A percentile compares a stretch with the other conserved stretches of the same genome.
phyloP scores from a whole-genome alignment of 23 tunicate genomes.

The Halocynthia roretzi region DNA sequence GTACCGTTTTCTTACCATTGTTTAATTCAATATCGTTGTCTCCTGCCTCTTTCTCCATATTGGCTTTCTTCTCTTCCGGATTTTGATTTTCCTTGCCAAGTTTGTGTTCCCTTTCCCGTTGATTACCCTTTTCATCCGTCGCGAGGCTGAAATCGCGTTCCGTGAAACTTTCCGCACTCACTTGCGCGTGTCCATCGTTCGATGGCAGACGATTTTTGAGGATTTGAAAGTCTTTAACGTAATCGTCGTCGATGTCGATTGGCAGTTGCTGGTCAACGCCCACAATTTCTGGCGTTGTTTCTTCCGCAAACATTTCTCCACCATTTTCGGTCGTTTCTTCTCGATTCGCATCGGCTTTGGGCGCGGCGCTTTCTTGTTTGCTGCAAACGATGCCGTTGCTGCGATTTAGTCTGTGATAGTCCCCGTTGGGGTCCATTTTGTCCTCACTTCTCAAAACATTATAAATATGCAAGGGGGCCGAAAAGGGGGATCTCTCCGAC shows the following conservation, averaged over 20 bases:
- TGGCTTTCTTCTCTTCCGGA: no score
- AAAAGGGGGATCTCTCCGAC: background rate
- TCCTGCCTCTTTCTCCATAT: no score
- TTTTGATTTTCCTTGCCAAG: no score
- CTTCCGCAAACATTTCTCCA: background rate
- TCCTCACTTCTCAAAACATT: background rate
- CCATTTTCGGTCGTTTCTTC: background rate
- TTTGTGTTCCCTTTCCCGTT: no score
- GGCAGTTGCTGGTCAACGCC: background rate
- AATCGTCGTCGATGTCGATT: constrained; percentile 4
- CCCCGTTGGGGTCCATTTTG: background rate
- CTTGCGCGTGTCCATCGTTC: background rate
- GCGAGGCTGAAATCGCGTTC: no score
- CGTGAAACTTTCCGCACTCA: background rate
- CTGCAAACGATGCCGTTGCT: background rate
- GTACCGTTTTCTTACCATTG: no score
- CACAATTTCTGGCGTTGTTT: background rate
- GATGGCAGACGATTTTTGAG: background rate
- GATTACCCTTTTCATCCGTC: no score
- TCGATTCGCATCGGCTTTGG: background rate
- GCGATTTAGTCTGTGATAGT: background rate
- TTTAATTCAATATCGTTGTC: no score
- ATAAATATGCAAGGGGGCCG: background rate
- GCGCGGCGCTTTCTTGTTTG: background rate
- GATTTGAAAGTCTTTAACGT: constrained; percentile 1